Percentiles rank a stretch among this genome's conserved stretches.
Evolutionary conservation across 2,113 vertebrate species (phyloP).

Genomic region (Cricetomys ansorgei): DNA sequence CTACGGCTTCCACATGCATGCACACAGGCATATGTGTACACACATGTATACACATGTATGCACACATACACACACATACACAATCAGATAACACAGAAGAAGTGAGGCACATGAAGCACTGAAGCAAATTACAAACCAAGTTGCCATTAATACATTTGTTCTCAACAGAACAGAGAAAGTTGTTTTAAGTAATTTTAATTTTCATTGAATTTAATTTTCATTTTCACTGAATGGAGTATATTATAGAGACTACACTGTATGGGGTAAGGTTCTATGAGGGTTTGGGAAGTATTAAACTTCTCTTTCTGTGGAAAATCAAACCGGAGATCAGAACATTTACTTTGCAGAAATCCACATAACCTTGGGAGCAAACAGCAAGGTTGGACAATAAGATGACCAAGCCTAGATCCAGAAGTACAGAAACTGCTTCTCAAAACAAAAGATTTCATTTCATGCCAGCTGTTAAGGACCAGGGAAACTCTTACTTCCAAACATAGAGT

Average conservation of each 20-base stretch:
- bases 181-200: constrained; percentile 17
- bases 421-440: background rate
- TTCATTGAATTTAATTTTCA: background rate
- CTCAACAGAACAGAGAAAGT: background rate
- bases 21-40: background rate
- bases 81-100: background rate
- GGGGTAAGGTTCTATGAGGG: background rate
- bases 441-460: background rate
- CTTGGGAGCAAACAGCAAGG: background rate
- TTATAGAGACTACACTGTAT: background rate
- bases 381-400: background rate
- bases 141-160: background rate
- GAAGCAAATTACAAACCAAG: background rate
- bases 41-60: background rate
- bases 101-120: background rate
- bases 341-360: background rate
- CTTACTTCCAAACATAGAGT: background rate
- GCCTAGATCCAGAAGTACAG: too few species aligned
- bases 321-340: background rate
- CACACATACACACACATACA: background rate
- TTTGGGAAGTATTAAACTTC: background rate
- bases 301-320: background rate
- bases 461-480: background rate
- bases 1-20: background rate
- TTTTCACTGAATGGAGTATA: background rate